phyloP scores from a whole-genome alignment of 2,113 vertebrate genomes.

The Thalassarche chlororhynchos region DNA sequence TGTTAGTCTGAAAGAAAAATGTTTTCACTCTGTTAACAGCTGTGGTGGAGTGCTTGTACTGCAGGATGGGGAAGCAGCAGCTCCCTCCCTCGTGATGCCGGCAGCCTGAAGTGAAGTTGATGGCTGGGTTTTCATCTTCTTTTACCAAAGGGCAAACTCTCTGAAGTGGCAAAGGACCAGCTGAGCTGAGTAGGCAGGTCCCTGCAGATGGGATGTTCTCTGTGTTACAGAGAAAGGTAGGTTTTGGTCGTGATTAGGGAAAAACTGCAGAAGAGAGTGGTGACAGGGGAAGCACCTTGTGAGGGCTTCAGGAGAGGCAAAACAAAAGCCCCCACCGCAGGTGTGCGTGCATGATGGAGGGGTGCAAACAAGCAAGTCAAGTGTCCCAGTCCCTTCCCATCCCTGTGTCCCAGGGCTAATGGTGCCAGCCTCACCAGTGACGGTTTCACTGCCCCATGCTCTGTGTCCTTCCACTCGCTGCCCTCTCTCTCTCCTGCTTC shows the following conservation, averaged over 20 bases:
- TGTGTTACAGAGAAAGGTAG: background rate
- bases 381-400: background rate
- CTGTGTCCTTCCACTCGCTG: background rate
- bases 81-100: background rate
- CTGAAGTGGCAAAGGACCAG: background rate
- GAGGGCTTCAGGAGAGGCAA: background rate
- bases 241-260: background rate
- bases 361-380: background rate
- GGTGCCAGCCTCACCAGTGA: background rate
- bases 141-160: background rate
- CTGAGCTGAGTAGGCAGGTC: background rate
- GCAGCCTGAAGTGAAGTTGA: background rate
- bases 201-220: no score
- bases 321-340: accelerated
- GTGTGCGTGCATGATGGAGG: background rate
- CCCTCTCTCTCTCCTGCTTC: background rate
- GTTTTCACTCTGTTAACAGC: background rate
- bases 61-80: background rate
- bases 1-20: background rate
- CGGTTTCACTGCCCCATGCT: background rate
- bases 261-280: background rate
- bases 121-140: background rate
- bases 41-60: accelerated
- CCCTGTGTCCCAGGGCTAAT: background rate
- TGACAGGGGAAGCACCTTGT: background rate